Evolutionary conservation across 2,888 invertebrate species (phyloP).

Genomic region (Dendrolimus houi): DNA sequence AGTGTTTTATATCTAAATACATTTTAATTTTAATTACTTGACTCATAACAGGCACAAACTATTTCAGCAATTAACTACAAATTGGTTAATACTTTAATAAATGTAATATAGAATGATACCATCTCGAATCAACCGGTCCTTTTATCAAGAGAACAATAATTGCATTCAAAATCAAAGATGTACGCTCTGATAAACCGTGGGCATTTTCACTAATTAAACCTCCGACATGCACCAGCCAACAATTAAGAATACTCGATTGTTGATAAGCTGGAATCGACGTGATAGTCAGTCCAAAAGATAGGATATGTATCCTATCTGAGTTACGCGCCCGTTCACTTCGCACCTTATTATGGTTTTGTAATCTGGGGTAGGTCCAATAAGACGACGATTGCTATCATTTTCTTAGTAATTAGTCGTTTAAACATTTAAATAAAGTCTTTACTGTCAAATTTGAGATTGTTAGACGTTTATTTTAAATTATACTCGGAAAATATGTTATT

Average conservation of each 20-base stretch:
- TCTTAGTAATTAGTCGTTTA: neutral
- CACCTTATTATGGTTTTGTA: conserved; percentile 52
- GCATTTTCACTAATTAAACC: conserved; percentile 73
- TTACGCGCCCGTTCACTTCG: conserved; percentile 46
- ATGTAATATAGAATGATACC: conserved; percentile 15
- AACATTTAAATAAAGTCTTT: too few relatives aligned
- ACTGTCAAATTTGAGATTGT: too few relatives aligned
- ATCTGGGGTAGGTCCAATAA: neutral
- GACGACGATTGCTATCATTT: neutral
- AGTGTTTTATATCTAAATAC: too few relatives aligned
- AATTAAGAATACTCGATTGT: conserved; percentile 66
- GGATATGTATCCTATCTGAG: conserved; percentile 16
- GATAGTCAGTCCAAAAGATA: conserved; percentile 54
- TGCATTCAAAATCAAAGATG: conserved; percentile 74
- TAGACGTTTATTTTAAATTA: too few relatives aligned
- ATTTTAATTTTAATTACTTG: too few relatives aligned
- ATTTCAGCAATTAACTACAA: too few relatives aligned
- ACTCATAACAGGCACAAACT: too few relatives aligned
- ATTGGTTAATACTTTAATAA: too few relatives aligned
- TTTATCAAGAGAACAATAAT: conserved; percentile 69
- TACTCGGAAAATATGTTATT: too few relatives aligned
- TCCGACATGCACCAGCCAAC: conserved; percentile 60
- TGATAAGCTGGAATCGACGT: conserved; percentile 57
- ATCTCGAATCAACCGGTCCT: conserved; percentile 30
- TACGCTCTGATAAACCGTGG: conserved; percentile 49